These are phyloP conservation scores for Garrulus glandarius DNA, from an alignment of 2,797 vertebrate genomes.

Conservation along the genomic window DNA sequence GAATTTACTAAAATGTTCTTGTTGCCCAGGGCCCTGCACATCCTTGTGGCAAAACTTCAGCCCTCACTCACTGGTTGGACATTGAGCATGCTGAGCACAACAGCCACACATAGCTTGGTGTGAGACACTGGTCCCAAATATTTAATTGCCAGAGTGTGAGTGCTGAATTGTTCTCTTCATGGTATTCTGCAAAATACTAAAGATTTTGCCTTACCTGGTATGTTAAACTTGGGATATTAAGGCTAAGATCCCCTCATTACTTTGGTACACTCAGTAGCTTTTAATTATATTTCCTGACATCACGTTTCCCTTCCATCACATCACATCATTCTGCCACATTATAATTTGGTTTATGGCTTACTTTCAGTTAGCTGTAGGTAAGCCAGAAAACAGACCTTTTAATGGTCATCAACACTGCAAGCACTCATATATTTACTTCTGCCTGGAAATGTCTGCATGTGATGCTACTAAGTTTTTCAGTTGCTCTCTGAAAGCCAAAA, in stretches of 20 bases:
- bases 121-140: not conserved
- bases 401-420: not conserved
- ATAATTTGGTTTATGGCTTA: not conserved
- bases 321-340: not conserved
- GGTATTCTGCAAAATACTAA: not conserved
- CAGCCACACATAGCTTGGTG: rapidly evolving
- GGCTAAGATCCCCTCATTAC: not conserved
- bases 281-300: not conserved
- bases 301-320: not conserved
- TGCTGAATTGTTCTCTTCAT: not conserved
- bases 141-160: not conserved
- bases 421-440: not conserved
- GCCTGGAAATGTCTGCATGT: not conserved
- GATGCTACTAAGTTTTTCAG: not conserved
- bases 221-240: not conserved
- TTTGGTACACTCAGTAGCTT: not conserved
- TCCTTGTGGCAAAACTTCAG: not conserved
- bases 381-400: not conserved
- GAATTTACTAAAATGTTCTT: not conserved
- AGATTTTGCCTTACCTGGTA: not conserved
- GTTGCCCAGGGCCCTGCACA: not conserved
- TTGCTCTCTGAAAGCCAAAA: not conserved
- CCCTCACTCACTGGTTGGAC: not conserved
- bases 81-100: rapidly evolving
- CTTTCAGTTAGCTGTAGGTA: not conserved